A percentile compares a stretch with the other conserved stretches of the same genome.
Conservation (phyloP, 2,888 invertebrate species). For the Sphecodes monilicornis region DNA sequence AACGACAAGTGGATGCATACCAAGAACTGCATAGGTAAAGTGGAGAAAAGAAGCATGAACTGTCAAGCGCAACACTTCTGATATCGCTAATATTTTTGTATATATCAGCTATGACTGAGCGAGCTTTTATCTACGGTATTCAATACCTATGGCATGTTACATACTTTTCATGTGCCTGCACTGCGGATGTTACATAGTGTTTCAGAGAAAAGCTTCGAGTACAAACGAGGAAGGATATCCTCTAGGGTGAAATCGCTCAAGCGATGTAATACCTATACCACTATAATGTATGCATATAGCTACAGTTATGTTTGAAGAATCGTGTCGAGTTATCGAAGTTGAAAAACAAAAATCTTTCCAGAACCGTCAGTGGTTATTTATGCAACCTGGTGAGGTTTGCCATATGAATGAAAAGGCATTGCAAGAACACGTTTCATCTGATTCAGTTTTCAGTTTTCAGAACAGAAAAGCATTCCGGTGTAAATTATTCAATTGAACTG, state of each 20-base stretch:
- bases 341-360: conserved; percentile 34
- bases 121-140: conserved; percentile 45
- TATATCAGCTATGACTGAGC: conserved; percentile 24
- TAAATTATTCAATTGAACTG: not conserved
- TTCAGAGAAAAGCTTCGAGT: conserved; percentile 48
- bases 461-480: not conserved
- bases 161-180: conserved; percentile 28
- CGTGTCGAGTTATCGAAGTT: conserved; percentile 36
- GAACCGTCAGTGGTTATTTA: conserved; percentile 22
- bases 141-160: conserved; percentile 27
- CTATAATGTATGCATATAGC: conserved; percentile 49
- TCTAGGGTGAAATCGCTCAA: conserved; percentile 57
- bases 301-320: conserved; percentile 56
- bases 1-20: conserved; percentile 25
- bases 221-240: conserved; percentile 55
- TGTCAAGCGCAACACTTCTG: conserved; percentile 23
- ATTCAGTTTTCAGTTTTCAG: not conserved
- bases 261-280: conserved; percentile 60
- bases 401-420: not conserved
- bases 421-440: not conserved
- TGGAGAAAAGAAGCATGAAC: conserved; percentile 18
- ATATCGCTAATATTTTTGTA: conserved; percentile 47
- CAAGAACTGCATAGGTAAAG: not conserved
- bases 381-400: not conserved
- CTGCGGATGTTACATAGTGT: conserved; percentile 30